Percentiles rank a stretch among this genome's conserved stretches.
These are phyloP conservation scores for Cyprinodon brontotheroides DNA, from an alignment of 2,113 vertebrate genomes.

Conservation along the genomic window DNA sequence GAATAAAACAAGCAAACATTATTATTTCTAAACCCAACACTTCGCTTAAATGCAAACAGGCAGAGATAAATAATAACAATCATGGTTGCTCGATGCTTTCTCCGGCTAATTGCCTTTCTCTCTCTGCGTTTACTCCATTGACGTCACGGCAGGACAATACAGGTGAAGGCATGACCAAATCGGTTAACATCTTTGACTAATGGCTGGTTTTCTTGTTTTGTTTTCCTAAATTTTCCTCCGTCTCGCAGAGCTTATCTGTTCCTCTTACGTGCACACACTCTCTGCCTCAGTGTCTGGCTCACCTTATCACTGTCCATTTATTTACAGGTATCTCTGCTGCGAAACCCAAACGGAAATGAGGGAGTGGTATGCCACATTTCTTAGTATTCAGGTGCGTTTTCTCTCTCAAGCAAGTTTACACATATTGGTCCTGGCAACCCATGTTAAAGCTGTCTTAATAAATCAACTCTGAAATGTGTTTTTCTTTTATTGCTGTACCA, in stretches of 20 bases:
- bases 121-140: constrained; percentile 27
- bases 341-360: constrained; percentile 88
- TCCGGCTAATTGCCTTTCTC: constrained; percentile 34
- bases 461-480: too few relatives aligned
- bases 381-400: constrained; percentile 87
- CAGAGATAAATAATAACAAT: constrained; percentile 31
- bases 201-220: constrained; percentile 3
- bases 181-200: constrained; percentile 20
- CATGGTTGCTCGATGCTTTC: constrained; percentile 29
- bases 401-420: neutral
- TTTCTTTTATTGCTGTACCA: too few relatives aligned
- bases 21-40: constrained; percentile 4
- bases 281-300: neutral
- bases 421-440: neutral
- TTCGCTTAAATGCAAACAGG: neutral
- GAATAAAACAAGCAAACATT: constrained; percentile 34
- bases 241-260: neutral
- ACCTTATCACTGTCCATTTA: constrained; percentile 21
- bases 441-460: neutral
- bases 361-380: constrained; percentile 91
- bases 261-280: neutral
- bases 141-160: neutral
- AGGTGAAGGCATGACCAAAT: constrained; percentile 31
- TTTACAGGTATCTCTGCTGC: constrained; percentile 91
- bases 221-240: neutral